phyloP scores from a whole-genome alignment of 30 jellyfish, hydroid and myxozoan genomes.

The Euphysa ruthae region DNA sequence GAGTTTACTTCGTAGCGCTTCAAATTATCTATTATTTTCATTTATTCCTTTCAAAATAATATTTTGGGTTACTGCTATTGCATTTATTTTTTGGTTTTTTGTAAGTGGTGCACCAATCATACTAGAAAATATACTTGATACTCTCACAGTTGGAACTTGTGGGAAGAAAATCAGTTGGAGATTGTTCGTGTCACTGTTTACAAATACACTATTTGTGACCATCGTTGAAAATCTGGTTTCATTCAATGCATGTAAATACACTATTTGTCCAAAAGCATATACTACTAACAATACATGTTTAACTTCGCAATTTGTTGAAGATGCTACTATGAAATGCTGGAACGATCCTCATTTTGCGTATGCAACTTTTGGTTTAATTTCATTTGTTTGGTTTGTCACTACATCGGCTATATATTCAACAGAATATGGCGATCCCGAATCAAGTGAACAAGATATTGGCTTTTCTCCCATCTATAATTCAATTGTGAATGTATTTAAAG shows the following conservation, averaged over 20 bases:
- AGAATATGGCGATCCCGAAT: conserved; percentile 70
- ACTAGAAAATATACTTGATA: conserved; percentile 74
- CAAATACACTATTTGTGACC: conserved; percentile 75
- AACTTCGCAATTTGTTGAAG: conserved; percentile 43
- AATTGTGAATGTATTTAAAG: conserved; percentile 53
- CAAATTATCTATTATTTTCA: conserved; percentile 56
- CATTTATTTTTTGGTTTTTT: conserved; percentile 73
- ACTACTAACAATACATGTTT: conserved; percentile 44
- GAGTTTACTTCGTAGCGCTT: conserved; percentile 28
- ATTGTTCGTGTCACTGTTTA: conserved; percentile 69
- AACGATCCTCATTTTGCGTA: conserved; percentile 36
- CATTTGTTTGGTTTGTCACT: conserved; percentile 66
- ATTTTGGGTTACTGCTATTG: conserved; percentile 35
- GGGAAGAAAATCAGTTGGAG: conserved; percentile 81
- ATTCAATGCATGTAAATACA: conserved; percentile 54
- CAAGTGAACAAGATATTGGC: conserved; percentile 52
- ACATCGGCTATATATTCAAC: conserved; percentile 56
- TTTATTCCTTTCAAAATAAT: conserved; percentile 48
- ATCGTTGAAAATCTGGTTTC: conserved; percentile 58
- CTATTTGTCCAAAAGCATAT: conserved; percentile 49
- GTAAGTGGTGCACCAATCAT: conserved; percentile 76
- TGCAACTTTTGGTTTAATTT: conserved; percentile 70
- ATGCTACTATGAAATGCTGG: conserved; percentile 52
- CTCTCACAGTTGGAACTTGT: conserved; percentile 61
- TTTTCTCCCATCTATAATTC: conserved; percentile 77